Evolutionary conservation across 2,797 vertebrate species (phyloP).

Genomic region (Gallinago stenura): DNA sequence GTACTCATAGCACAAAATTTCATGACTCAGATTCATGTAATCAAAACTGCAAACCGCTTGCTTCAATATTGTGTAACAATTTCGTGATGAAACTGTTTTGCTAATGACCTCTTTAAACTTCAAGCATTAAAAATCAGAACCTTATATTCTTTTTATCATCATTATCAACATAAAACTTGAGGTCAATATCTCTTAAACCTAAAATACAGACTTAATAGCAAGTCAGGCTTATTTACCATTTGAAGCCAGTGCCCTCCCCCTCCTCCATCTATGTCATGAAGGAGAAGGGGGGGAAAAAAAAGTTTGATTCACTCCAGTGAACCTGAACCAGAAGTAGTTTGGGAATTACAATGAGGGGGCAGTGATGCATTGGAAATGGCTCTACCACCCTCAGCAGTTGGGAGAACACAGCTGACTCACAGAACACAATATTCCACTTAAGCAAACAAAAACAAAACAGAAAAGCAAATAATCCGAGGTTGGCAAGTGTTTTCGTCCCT

Average conservation of each 20-base stretch:
- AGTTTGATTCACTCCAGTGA: conserved; percentile 17
- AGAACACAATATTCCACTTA: conserved; percentile 22
- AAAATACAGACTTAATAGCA: background rate
- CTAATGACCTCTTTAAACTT: conserved; percentile 51
- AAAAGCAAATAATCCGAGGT: background rate
- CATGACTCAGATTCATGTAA: conserved; percentile 69
- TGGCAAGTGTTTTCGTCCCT: background rate
- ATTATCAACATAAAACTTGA: background rate
- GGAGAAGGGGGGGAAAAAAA: background rate
- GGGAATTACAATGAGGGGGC: conserved; percentile 33
- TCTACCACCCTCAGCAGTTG: background rate
- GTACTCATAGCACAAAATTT: conserved; percentile 61
- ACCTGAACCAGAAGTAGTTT: conserved; percentile 11
- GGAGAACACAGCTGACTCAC: background rate
- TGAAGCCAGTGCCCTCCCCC: background rate
- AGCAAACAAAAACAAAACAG: conserved; percentile 22
- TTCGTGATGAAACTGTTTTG: conserved; percentile 55
- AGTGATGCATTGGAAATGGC: conserved; percentile 28
- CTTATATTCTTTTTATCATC: background rate
- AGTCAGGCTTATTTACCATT: background rate
- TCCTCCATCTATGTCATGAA: background rate
- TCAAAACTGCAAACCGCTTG: conserved; percentile 66
- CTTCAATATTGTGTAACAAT: conserved; percentile 68
- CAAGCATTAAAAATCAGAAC: background rate
- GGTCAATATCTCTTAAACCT: background rate